Evolutionary conservation across 2,113 vertebrate genomes (phyloP), one percentile per base, ranked within the genome.

Genomic region (Neodon shergylaensis): DNA sequence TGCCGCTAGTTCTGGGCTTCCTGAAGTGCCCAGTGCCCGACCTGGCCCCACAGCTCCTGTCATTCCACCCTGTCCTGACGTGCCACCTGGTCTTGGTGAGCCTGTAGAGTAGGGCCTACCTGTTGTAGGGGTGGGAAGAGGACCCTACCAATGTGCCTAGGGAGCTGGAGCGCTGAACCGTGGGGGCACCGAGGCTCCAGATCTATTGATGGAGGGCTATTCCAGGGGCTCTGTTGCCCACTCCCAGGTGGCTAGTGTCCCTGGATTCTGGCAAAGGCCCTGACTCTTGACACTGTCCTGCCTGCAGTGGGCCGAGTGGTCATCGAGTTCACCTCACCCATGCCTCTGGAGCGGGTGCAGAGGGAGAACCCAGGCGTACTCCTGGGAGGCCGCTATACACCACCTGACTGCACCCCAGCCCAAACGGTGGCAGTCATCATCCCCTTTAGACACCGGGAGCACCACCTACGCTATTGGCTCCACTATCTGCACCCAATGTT

Each of bases 361-460:
- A 99, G 99, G 98, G 99, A 99, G 97, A 99, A 99, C 97, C 99
- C 99, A 0, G 99, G 99, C 0, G 99, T 99, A 96, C 99, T 98
- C 47, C 99, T 99, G 88, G 99, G 99, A 0, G 99, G 99, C 81
- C 99, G 99, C 96, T 99, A 99, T 97, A 98, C 98, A 0, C 99
- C 99, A 0, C 98, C 98, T 0, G 99, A 99, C 98, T 99, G 99
- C 96, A 78, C 97, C 98, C 88, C 99, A 9, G 98, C 99, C 93
- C 99, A 99, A 98, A 99, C 99, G 87, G 99, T 99, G 98, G 99
- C 99, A 85, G 99, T 99, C 95, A 99, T 99, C 98, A 99, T 99
- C 97, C 99, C 99, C 10, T 99, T 99, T 97, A 99, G 99, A 52
- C 99, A 99, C 98, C 99, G 99, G 0, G 99, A 99, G 88, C 99